These are phyloP conservation scores for Campaea margaritaria DNA, from an alignment of 2,888 invertebrate genomes.

Conservation along the genomic window DNA sequence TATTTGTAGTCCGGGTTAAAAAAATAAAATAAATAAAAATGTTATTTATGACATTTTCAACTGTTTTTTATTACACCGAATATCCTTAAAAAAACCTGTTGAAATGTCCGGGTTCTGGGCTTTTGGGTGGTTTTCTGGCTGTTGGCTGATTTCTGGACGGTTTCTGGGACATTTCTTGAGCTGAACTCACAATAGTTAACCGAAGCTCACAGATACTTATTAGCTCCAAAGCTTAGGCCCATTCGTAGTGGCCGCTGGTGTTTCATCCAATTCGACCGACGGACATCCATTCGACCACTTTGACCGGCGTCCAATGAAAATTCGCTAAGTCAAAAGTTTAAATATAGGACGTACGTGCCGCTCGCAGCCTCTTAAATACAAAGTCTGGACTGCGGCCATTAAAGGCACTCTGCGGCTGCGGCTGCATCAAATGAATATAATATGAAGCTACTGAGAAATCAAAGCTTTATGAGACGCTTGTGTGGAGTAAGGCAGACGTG, in stretches of 20 bases:
- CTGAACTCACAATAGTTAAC: not conserved
- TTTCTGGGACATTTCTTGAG: no score
- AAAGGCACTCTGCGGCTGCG: slow-evolving; percentile 17
- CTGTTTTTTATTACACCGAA: no score
- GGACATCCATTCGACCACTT: no score
- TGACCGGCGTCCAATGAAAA: slow-evolving; percentile 16
- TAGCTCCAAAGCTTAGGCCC: not conserved
- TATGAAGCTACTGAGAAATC: slow-evolving; percentile 45
- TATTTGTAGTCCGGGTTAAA: no score
- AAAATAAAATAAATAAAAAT: no score
- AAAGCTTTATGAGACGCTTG: slow-evolving; percentile 36
- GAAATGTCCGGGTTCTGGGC: no score
- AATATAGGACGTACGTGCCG: slow-evolving; percentile 31
- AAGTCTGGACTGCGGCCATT: slow-evolving; percentile 19
- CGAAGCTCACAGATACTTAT: not conserved
- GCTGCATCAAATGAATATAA: slow-evolving; percentile 46
- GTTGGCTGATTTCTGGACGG: no score
- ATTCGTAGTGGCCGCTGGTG: no score
- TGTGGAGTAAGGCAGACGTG: slow-evolving; percentile 40
- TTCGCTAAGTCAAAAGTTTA: slow-evolving; percentile 21
- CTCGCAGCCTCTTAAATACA: slow-evolving; percentile 24
- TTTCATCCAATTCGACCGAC: no score
- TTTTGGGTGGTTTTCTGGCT: no score
- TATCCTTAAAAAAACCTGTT: no score
- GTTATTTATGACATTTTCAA: no score